phyloP scores from a whole-genome alignment of 2,113 vertebrate genomes.

The Oreochromis tanganicae region DNA sequence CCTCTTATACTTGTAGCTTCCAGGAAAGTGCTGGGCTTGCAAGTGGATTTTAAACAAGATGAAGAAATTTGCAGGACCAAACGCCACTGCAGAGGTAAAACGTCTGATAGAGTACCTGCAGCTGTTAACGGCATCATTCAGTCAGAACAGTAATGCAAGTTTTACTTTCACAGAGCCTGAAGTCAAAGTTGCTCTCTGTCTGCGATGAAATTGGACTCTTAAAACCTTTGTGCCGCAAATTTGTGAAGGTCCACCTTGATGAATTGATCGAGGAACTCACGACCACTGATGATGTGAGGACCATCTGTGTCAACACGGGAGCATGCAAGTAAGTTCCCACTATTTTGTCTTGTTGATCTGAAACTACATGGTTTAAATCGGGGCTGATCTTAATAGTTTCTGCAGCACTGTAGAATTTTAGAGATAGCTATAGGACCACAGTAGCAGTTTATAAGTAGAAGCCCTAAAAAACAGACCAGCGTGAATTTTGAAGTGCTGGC shows the following conservation, averaged over 20 bases:
- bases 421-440: neutral
- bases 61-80: neutral
- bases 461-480: neutral
- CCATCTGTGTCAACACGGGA: constrained; percentile 44
- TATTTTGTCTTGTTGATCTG: neutral
- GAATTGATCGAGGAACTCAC: constrained; percentile 53
- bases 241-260: neutral
- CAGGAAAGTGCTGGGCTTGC: constrained; percentile 42
- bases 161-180: neutral
- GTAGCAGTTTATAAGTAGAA: neutral
- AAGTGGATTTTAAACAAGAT: constrained; percentile 41
- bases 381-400: neutral
- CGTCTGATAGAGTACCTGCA: neutral
- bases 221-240: neutral
- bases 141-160: neutral
- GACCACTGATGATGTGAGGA: constrained; percentile 44
- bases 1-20: too few relatives aligned
- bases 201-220: constrained; percentile 48
- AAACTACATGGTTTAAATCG: neutral
- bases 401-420: neutral
- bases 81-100: neutral
- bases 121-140: neutral
- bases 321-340: constrained; percentile 58
- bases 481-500: neutral
- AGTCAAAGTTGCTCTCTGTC: neutral